Percentiles rank a stretch among this genome's conserved stretches.
Evolutionary conservation across 2,797 vertebrate genomes (phyloP).

Genomic region (Cyprinodon diabolis): DNA sequence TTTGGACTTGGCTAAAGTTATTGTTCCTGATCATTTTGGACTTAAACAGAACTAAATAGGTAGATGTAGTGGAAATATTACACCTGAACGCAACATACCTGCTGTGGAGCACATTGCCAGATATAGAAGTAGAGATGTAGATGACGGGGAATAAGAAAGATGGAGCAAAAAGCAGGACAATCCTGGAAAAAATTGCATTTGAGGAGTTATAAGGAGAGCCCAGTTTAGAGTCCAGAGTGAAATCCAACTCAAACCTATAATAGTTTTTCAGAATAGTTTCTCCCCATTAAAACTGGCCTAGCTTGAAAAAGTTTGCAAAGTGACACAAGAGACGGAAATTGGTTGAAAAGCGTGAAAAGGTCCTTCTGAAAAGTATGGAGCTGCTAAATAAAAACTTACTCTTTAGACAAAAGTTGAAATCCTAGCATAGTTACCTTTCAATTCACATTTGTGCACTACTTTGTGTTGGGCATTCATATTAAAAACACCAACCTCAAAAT

Average conservation of each 20-base stretch:
- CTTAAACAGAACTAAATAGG: not conserved
- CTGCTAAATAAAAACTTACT: not conserved
- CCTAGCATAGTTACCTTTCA: not conserved
- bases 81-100: not conserved
- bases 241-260: not conserved
- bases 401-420: not conserved
- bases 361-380: not conserved
- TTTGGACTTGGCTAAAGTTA: no score
- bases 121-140: no score
- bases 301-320: not conserved
- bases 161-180: not conserved
- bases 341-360: not conserved
- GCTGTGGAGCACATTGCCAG: not conserved
- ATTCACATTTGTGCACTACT: not conserved
- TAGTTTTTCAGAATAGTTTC: not conserved
- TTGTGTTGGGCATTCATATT: not conserved
- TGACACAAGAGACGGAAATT: not conserved
- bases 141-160: not conserved
- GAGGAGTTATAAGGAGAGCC: not conserved
- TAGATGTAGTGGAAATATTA: not conserved
- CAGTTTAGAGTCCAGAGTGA: not conserved
- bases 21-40: not conserved
- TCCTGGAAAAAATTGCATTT: not conserved
- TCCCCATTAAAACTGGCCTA: not conserved
- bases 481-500: not conserved